A percentile compares a stretch with the other conserved stretches of the same genome.
These are phyloP conservation scores for Drosophila formosana DNA, from an alignment of 2,888 invertebrate species.

Conservation along the genomic window DNA sequence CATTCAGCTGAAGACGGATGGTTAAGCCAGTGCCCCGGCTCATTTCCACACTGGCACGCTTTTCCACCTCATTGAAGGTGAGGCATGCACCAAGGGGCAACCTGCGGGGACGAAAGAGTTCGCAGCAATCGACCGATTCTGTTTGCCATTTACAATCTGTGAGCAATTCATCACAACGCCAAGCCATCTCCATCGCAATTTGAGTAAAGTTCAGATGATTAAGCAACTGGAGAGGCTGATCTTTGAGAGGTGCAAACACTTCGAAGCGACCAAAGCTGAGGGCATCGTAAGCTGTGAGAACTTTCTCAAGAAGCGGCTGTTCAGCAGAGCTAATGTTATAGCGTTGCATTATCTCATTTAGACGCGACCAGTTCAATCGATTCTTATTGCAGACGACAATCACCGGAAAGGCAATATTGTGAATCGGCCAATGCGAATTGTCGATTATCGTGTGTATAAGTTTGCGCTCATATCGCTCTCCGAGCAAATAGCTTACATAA, in stretches of 20 bases:
- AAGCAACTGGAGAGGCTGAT: conserved; percentile 50
- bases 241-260: conserved; percentile 42
- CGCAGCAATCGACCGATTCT: conserved; percentile 84
- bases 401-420: conserved; percentile 81
- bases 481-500: conserved; percentile 70
- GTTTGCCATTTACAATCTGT: conserved; percentile 84
- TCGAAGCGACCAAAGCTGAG: conserved; percentile 73
- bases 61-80: conserved; percentile 83
- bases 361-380: conserved; percentile 83
- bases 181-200: conserved; percentile 77
- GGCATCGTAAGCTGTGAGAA: conserved; percentile 74
- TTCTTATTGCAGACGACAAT: conserved; percentile 83
- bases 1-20: conserved; percentile 60
- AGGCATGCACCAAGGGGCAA: conserved; percentile 85
- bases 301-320: conserved; percentile 62
- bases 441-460: conserved; percentile 81
- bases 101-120: conserved; percentile 84
- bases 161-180: conserved; percentile 85
- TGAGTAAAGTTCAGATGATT: conserved; percentile 80
- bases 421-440: conserved; percentile 74
- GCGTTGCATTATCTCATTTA: conserved; percentile 59
- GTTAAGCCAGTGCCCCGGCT: conserved; percentile 68
- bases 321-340: conserved; percentile 56
- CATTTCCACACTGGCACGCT: conserved; percentile 45
- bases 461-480: conserved; percentile 65